Evolutionary conservation across 1,140 invertebrate species (phyloP), one percentile per base, ranked within the genome.

Genomic region (Nephila pilipes): DNA sequence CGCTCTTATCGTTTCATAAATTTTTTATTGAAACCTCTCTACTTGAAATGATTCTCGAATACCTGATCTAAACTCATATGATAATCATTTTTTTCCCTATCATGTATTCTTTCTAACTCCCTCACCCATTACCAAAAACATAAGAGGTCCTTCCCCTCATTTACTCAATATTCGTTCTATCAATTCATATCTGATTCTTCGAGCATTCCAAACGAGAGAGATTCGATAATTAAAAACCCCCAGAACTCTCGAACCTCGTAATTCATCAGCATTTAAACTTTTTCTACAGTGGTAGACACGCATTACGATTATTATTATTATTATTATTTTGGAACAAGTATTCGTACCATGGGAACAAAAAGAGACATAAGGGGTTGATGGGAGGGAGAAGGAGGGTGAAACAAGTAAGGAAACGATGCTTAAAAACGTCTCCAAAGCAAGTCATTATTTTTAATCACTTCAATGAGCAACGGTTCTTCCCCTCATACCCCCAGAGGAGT

Each of bases 361-460:
- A 75, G 32, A 29, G 65, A 29, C 14, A 36, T 14, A 14, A n/a
- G 14, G 16, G 16, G 5, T 2, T 12, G 65, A 75, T 14, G 16
- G 16, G 60, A n/a, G 8, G 60, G n/a, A 2, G n/a, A 3, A 14
- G 25, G 65, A 14, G 29, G 38, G 38, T 46, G 38, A 46, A 46
- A 46, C 38, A 46, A 12, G n/a, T 36, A 75, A 32, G 14, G 65
- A 32, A 75, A 32, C 65, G 25, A 75, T 75, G 25, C 32, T 69
- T 65, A 87, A 87, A 87, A 87, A 87, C 32, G 60, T 87, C 57
- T 87, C 57, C 58, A 58, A 87, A 87, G 85, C 57, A 87, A 36
- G 85, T 87, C 85, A 87, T 87, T 87, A 87, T 87, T 87, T 87
- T 87, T 87, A 87, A 87, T 87, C 85, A 87, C 85, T 87, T 87